Evolutionary conservation across 1,140 invertebrate species (phyloP), one percentile per base, ranked within the genome.

Genomic region (Solen grandis): DNA sequence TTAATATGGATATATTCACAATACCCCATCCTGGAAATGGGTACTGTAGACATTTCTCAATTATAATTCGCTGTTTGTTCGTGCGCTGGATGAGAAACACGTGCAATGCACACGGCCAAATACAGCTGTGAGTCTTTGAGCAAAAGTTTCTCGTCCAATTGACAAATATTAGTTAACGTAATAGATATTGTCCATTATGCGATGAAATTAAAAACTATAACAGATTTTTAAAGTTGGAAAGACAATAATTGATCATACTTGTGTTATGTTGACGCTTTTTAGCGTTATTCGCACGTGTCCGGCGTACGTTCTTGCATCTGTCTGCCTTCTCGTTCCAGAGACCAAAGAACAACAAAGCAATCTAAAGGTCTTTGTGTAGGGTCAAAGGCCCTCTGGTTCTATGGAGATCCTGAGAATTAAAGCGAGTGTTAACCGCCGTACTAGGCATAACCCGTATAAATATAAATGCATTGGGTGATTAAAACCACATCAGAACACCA

Each of bases 1-100:
- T 76, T 76, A 76, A 76, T 76, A 76, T 38, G 59, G 50, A 76
- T 55, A 76, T 76, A 76, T 76, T 66, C 74, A 76, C 46, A 66
- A 38, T 65, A 33, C 60, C 46, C 27, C 16, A 36, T 10, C 25
- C 52, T 62, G 55, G 27, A 36, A 29, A 29, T 41, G 72, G 19
- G 57, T 33, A 46, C 38, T 59, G n/a, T 54, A 62, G 57, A 62
- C 60, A 60, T 59, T 50, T 63, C 36, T 38, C 72, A 75, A 75
- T 75, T 75, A 75, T 62, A 59, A 52, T 31, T 75, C 72, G n/a
- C n/a, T 62, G 46, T 52, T 14, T 63, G 74, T 63, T 46, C 60
- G 60, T 65, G 60, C 62, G 74, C 74, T 29, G 33, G 36, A 50
- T 10, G 50, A 31, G 50, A 22, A 50, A 76, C 62, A 66, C 59